Base-by-base conservation (phyloP, 1,140 invertebrate species). In the Leptestheria dahalacensis region DNA sequence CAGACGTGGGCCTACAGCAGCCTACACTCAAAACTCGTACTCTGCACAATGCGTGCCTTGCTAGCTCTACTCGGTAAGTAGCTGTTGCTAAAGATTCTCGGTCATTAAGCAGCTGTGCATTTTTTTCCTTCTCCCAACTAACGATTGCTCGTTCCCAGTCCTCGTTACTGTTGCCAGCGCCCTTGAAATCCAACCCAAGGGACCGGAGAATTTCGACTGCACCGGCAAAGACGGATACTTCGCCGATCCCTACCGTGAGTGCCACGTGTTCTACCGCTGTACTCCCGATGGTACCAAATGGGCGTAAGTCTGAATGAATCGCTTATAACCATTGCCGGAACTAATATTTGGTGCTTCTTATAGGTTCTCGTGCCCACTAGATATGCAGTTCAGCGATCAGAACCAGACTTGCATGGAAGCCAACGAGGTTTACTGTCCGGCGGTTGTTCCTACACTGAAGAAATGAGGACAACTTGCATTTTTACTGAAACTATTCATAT, bases 221-320 rank as follows among this genome's bases (percentile, higher is more conserved):
- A 57, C 60, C 10, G 52, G 46, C 21, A 55, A 57, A 26, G 60
- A 58, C 48, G 60, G 60, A 3, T 61, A 59, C 25, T 61, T 47
- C 41, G 53, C 60, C 15, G 60, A 61, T 26, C 18, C 24, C 11
- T 56, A 49, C 25, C 33, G 41, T 15, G 33, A 61, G 21, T 61
- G 60, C n/a, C 41, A 57, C 28, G 60, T 56, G 1, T 61, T 48
- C 33, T 55, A 56, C 20, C 33, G 52, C 28, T 61, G 60, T 20
- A 26, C 55, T 10, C 12, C 26, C 20, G 60, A 61, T 58, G 60
- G 60, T 26, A 57, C 52, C 24, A 56, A 56, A 55, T 46, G 52
- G 52, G 48, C 29, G 60, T 61, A 61, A 58, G 56, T 58, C 18
- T 10, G n/a, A n/a, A n/a, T n/a, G n/a, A n/a, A n/a, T n/a, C n/a